phyloP scores from a whole-genome alignment of 1,140 invertebrate genomes.

The Cydia amplana region DNA sequence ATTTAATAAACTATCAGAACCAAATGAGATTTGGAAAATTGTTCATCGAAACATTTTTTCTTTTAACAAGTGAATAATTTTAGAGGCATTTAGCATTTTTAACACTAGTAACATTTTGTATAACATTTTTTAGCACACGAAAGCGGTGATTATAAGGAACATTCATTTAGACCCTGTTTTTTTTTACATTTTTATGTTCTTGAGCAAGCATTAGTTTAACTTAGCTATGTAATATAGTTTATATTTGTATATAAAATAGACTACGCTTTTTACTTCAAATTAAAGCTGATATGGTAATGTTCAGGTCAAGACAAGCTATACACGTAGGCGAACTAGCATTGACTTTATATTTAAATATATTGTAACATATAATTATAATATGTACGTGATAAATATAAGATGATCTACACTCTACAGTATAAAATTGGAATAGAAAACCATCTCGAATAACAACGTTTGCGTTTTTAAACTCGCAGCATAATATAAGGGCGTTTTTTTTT shows the following conservation, averaged over 20 bases:
- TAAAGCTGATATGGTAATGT: constrained; percentile 72
- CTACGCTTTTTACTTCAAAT: constrained; percentile 42
- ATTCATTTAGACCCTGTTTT: constrained; percentile 36
- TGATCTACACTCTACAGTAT: neutral
- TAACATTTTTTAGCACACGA: neutral
- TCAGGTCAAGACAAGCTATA: constrained; percentile 34
- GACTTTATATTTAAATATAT: constrained; percentile 8
- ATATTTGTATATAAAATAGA: constrained; percentile 34
- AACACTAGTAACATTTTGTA: constrained; percentile 21
- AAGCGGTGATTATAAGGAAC: constrained; percentile 10
- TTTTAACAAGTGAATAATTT: neutral
- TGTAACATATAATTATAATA: neutral
- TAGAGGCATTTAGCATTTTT: neutral
- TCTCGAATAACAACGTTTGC: neutral
- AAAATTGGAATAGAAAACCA: neutral
- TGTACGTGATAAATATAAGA: neutral
- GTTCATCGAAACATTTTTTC: neutral
- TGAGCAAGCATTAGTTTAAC: constrained; percentile 46
- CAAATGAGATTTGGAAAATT: neutral
- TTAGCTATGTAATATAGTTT: constrained; percentile 33
- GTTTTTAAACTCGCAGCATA: no score
- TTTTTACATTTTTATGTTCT: constrained; percentile 44
- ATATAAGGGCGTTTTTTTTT: no score
- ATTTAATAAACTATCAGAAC: neutral
- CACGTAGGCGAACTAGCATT: neutral